Percentiles rank a stretch among this genome's conserved stretches.
phyloP scores from a whole-genome alignment of 2,113 vertebrate genomes.

The Hassar affinis region DNA sequence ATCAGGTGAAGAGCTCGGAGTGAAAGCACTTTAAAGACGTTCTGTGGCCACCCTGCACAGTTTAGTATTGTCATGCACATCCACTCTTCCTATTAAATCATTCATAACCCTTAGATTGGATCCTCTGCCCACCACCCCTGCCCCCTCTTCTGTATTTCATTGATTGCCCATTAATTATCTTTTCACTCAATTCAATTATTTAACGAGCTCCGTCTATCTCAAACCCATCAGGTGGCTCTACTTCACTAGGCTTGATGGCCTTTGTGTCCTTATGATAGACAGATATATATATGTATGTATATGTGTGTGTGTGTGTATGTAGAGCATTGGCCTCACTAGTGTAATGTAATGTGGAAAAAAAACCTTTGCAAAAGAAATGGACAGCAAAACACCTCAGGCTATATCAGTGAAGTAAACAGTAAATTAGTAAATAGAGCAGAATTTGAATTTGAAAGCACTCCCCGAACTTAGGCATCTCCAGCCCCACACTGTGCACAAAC shows the following conservation, averaged over 20 bases:
- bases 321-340: background rate
- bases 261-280: slow-evolving; percentile 37
- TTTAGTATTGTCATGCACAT: slow-evolving; percentile 73
- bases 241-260: slow-evolving; percentile 59
- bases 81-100: slow-evolving; percentile 73
- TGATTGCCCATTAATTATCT: slow-evolving; percentile 79
- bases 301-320: background rate
- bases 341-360: slow-evolving; percentile 25
- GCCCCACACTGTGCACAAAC: slow-evolving; percentile 28
- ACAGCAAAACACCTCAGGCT: slow-evolving; percentile 49
- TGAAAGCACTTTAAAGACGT: slow-evolving; percentile 53
- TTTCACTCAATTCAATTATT: slow-evolving; percentile 76
- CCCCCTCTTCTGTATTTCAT: slow-evolving; percentile 66
- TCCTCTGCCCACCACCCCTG: slow-evolving; percentile 58
- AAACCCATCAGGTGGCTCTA: slow-evolving; percentile 60
- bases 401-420: slow-evolving; percentile 17
- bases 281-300: slow-evolving; percentile 12
- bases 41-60: slow-evolving; percentile 45
- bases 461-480: slow-evolving; percentile 27
- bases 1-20: slow-evolving; percentile 36
- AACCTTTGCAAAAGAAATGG: background rate
- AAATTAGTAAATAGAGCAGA: slow-evolving; percentile 28
- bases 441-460: slow-evolving; percentile 29
- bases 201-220: slow-evolving; percentile 62
- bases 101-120: slow-evolving; percentile 74